Base-by-base conservation (phyloP, 2,113 vertebrate genomes). In the Accipiter virgatus region DNA sequence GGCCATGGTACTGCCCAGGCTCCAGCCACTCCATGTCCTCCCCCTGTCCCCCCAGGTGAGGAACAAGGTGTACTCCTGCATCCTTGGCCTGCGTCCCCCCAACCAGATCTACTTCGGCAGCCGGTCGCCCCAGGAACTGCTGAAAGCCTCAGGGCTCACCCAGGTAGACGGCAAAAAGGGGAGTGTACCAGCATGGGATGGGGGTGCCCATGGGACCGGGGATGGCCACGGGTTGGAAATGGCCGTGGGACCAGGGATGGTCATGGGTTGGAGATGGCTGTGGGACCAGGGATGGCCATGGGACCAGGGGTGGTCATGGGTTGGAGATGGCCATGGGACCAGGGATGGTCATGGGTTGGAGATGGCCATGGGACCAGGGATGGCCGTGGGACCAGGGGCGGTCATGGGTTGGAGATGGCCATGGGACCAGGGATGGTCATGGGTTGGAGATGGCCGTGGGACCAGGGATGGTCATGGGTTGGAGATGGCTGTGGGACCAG, bases 1-100 rank as follows among this genome's bases (percentile, higher is more conserved):
- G 17, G 8, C 29, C 10, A 0, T 0, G 0, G 52, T 47, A 4
- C 23, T 47, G n/a, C 58, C 72, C 5, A 1, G 21, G 7, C 10
- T 83, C 23, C 0, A 0, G 31, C 31, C 3, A 1, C 17, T 78
- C 45, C 87, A 34, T 0, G 1, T 62, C 26, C n/a, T 36, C 2
- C 8, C 7, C 9, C 2, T 13, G 18, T 42, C 53, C 71, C 36
- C 34, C 17, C 94, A 99, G 99, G 98, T 99, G 47, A 98, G 99
- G 88, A 99, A 99, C 98, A 99, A 99, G 97, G 99, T 99, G 6
- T 99, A 99, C 70, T 99, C 99, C 4, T 98, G 98, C 94, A 99
- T 99, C 72, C 98, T 99, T 2, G 98, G 99, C 20, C 97, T 99
- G 63, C 98, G 98, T 5, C 99, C 99, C 4, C 98, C 99, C 13